Conservation (phyloP, 2,797 vertebrate species). For the Tauraco hartlaubi region DNA sequence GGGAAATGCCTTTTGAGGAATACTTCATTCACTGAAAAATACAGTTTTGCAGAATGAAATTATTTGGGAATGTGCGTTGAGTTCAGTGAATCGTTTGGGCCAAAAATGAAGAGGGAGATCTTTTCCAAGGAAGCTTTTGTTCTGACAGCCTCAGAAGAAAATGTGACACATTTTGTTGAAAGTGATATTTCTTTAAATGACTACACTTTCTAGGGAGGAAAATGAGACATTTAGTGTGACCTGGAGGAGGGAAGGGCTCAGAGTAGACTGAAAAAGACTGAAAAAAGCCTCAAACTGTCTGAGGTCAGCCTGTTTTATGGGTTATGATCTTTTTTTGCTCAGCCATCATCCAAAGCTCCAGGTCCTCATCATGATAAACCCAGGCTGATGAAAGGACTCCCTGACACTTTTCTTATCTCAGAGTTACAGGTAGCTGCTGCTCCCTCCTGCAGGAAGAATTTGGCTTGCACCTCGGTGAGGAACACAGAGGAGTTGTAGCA, state of each 20-base stretch:
- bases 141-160: neutral
- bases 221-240: neutral
- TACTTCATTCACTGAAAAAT: conserved; percentile 16
- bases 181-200: neutral
- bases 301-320: neutral
- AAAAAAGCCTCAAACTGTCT: neutral
- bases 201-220: neutral
- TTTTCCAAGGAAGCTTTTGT: neutral
- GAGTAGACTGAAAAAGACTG: neutral
- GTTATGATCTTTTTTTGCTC: neutral
- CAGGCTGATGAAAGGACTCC: neutral
- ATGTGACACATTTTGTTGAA: neutral
- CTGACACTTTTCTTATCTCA: neutral
- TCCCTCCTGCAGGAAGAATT: neutral
- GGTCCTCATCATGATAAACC: neutral
- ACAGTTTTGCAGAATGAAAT: neutral
- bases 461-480: neutral
- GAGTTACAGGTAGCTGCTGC: neutral
- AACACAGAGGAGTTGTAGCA: neutral
- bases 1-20: neutral
- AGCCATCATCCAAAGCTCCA: neutral
- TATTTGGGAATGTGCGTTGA: neutral
- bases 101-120: neutral
- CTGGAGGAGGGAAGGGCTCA: neutral
- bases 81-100: neutral